A percentile compares a stretch with the other conserved stretches of the same genome.
These are phyloP conservation scores for Calephelis perditalis DNA, from an alignment of 2,888 invertebrate species.

Conservation along the genomic window DNA sequence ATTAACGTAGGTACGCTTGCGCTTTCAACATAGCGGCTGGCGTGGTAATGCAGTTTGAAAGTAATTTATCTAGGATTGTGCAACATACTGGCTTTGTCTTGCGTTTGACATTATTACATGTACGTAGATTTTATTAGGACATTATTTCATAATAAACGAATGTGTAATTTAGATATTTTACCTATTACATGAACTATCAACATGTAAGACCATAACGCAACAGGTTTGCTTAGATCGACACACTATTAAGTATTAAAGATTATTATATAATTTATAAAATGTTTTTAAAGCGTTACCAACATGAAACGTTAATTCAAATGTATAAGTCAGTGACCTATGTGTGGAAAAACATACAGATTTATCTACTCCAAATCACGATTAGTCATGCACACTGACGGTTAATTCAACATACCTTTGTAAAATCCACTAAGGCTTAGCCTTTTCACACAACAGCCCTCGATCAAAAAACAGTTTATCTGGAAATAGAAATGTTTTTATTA, in stretches of 20 bases:
- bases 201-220: constrained; percentile 35
- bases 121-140: constrained; percentile 23
- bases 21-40: constrained; percentile 27
- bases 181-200: constrained; percentile 21
- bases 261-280: too few species aligned
- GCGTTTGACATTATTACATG: constrained; percentile 28
- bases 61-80: constrained; percentile 30
- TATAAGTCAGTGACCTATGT: constrained; percentile 15
- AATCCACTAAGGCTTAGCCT: constrained; percentile 68
- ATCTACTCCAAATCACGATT: constrained; percentile 54
- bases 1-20: constrained; percentile 15
- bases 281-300: constrained; percentile 38
- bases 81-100: constrained; percentile 29
- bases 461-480: constrained; percentile 73
- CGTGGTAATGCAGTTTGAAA: constrained; percentile 30
- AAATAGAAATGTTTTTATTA: constrained; percentile 74
- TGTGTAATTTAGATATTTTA: constrained; percentile 11
- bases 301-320: constrained; percentile 49
- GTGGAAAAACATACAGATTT: constrained; percentile 36
- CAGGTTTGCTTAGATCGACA: constrained; percentile 53
- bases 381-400: constrained; percentile 45
- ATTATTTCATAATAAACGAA: constrained; percentile 29
- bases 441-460: constrained; percentile 63
- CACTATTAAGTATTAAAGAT: constrained; percentile 34
- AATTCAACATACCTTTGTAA: constrained; percentile 60